These are phyloP conservation scores for Sphaeridia pumilis DNA, from an alignment of 2,888 invertebrate species.

Conservation along the genomic window DNA sequence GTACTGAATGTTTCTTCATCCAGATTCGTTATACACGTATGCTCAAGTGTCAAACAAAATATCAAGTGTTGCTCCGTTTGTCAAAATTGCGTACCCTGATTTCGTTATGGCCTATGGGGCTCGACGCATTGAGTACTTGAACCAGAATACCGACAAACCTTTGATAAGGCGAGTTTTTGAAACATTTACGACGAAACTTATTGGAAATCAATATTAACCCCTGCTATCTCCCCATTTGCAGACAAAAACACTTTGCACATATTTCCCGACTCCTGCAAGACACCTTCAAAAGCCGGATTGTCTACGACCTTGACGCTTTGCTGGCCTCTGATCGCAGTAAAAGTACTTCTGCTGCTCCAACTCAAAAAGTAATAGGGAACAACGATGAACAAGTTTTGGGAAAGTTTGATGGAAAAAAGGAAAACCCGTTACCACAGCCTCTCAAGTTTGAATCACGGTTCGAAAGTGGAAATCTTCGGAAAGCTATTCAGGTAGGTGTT, in stretches of 20 bases:
- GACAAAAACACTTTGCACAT: conserved; percentile 51
- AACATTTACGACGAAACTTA: no score
- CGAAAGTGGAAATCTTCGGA: conserved; percentile 72
- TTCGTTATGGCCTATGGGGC: conserved; percentile 45
- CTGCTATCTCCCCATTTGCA: no score
- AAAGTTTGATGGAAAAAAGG: conserved; percentile 38
- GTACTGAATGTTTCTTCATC: no score
- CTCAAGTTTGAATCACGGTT: conserved; percentile 70
- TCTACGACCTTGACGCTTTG: conserved; percentile 57
- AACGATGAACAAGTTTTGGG: conserved; percentile 46
- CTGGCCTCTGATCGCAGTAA: conserved; percentile 29
- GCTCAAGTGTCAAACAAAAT: no score
- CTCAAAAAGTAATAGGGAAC: conserved; percentile 45
- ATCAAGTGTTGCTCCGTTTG: conserved; percentile 54
- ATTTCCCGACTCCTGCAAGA: conserved; percentile 55
- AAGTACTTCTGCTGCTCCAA: no score
- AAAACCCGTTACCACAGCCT: conserved; percentile 23
- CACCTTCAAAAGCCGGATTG: conserved; percentile 50
- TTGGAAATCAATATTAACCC: no score
- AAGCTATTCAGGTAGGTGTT: conserved; percentile 64
- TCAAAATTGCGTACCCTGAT: conserved; percentile 65
- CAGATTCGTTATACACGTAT: no score
- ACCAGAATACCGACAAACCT: conserved; percentile 12
- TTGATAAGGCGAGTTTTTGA: conserved; percentile 8
- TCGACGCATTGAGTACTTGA: conserved; percentile 8